Conservation (phyloP, 2,797 vertebrate genomes). For the Peromyscus eremicus region DNA sequence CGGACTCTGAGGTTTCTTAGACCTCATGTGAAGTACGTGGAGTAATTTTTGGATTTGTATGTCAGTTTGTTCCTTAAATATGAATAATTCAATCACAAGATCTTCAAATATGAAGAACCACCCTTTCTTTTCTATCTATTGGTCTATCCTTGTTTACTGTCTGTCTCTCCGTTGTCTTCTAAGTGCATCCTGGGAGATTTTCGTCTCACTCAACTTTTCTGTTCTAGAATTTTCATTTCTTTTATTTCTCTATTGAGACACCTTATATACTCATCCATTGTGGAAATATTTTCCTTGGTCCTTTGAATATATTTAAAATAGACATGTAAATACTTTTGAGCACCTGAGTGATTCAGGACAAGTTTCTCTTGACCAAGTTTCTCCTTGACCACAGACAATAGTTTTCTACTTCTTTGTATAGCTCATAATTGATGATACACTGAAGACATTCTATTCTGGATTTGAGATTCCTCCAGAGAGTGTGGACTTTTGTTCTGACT, state of each 20-base stretch:
- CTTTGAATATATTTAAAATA: too few relatives aligned
- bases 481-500: not conserved
- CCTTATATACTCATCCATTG: too few relatives aligned
- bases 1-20: not conserved
- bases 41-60: not conserved
- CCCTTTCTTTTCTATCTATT: not conserved
- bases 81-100: not conserved
- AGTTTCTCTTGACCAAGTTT: too few relatives aligned
- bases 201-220: conserved; percentile 32
- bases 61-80: not conserved
- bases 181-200: not conserved
- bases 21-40: conserved; percentile 23
- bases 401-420: not conserved
- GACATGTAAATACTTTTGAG: too few relatives aligned
- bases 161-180: not conserved
- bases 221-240: conserved; percentile 43
- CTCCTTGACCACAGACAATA: too few relatives aligned
- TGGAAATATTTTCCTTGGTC: too few relatives aligned
- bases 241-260: conserved; percentile 1
- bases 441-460: not conserved
- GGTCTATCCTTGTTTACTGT: not conserved
- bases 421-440: not conserved
- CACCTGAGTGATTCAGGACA: too few relatives aligned
- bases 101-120: not conserved
- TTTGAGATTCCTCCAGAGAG: not conserved